These are phyloP conservation scores for Andricus quercusramuli DNA, from an alignment of 2,888 invertebrate species.

Conservation along the genomic window DNA sequence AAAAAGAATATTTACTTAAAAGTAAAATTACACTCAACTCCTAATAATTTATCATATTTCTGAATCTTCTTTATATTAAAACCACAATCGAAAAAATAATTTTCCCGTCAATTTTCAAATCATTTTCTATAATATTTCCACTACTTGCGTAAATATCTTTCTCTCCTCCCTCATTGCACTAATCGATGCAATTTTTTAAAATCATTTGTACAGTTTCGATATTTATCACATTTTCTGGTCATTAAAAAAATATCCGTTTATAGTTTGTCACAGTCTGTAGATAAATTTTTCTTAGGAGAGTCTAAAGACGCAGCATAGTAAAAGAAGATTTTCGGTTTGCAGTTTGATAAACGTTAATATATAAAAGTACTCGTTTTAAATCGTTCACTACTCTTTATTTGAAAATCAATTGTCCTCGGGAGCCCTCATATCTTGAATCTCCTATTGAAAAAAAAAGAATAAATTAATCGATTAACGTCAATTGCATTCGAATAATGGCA, in stretches of 20 bases:
- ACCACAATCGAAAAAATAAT: no score
- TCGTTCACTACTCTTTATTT: conserved; percentile 14
- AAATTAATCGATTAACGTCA: conserved; percentile 25
- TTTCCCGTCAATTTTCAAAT: no score
- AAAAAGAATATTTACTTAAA: no score
- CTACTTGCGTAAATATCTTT: neutral
- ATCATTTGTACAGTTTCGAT: neutral
- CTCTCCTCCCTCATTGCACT: neutral
- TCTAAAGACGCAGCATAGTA: neutral
- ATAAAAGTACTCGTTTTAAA: neutral
- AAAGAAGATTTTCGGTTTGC: neutral
- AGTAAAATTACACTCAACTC: no score
- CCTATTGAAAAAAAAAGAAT: conserved; percentile 59
- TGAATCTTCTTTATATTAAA: no score
- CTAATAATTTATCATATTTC: neutral
- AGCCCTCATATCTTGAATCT: conserved; percentile 73
- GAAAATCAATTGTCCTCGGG: conserved; percentile 74
- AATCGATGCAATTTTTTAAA: neutral
- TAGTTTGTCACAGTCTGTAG: neutral
- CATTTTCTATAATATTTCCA: no score
- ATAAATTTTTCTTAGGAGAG: neutral
- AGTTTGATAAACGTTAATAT: neutral
- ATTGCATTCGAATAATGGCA: neutral
- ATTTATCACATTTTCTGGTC: neutral
- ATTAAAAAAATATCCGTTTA: neutral